phyloP scores from a whole-genome alignment of 2,797 vertebrate genomes.

The Enteromius trimaculatus region DNA sequence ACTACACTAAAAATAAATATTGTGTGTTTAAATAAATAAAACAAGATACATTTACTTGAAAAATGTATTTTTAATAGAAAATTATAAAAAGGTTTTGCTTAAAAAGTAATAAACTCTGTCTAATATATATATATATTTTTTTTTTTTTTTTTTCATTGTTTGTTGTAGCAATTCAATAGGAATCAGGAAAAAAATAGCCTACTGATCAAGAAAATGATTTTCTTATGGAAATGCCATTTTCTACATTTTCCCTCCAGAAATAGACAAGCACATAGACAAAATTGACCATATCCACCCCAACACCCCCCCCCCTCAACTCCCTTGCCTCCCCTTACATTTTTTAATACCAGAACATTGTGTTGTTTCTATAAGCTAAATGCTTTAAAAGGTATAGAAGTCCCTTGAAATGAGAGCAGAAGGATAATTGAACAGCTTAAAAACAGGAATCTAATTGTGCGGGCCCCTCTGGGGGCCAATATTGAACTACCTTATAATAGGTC shows the following conservation, averaged over 20 bases:
- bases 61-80: not conserved
- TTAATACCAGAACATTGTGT: slow-evolving; percentile 48
- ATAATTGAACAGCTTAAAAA: slow-evolving; percentile 99
- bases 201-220: not conserved
- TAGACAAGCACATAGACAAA: slow-evolving; percentile 3
- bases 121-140: not conserved
- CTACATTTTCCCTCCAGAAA: slow-evolving; percentile 8
- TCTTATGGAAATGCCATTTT: not conserved
- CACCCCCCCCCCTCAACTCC: not conserved
- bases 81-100: not conserved
- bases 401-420: slow-evolving; percentile 93
- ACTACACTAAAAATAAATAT: not conserved
- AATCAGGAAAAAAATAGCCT: not conserved
- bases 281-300: not conserved
- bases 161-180: not conserved
- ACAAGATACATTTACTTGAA: not conserved
- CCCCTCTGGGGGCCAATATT: slow-evolving; percentile 90
- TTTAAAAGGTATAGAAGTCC: slow-evolving; percentile 75
- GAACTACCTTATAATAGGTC: slow-evolving; percentile 98
- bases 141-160: too few species aligned
- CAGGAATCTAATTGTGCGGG: slow-evolving; percentile 98
- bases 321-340: slow-evolving; percentile 8
- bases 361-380: slow-evolving; percentile 73
- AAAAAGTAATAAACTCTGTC: not conserved
- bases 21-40: not conserved